Evolutionary conservation across 2,797 vertebrate genomes (phyloP), one percentile per base, ranked within the genome.

Genomic region (Lithobates pipiens): DNA sequence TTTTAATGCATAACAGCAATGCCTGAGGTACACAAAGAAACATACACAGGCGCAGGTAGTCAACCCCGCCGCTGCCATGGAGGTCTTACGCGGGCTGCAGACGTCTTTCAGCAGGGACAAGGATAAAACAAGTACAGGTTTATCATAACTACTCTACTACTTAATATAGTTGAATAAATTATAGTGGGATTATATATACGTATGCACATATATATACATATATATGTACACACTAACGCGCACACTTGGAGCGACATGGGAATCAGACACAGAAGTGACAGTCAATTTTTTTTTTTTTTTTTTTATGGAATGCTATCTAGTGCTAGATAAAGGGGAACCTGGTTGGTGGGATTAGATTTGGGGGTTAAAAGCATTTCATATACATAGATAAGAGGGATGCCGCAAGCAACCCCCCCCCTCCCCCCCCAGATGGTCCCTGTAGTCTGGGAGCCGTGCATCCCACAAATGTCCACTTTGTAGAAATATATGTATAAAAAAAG

Each of bases 131-230:
- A 96, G 94, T 97, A 97, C 96, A 97, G 95, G 95, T 95, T 97
- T 95, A 93, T 92, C 89, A 92, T 97, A 39, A 95, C 98, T 99
- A 99, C 90, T 96, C 97, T 95, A 98, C 96, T 96, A 99, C 95
- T 96, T 97, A 96, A 97, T 96, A 98, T 95, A 98, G 97, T 97
- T 98, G 97, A 99, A 99, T 99, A 99, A 99, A 99, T 99, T 99
- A 99, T 98, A 97, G 96, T 94, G 96, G 94, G 96, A 95, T 96
- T 97, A 97, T 96, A 93, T 91, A 96, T 96, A 96, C 93, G 94
- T 95, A 94, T 96, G 97, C 96, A 96, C 95, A 97, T 93, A 94
- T 95, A 80, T 75, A 61, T 34, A 61, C 32, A 8, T 87, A 2
- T 88, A 50, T 86, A 32, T 77, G 16, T 88, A 68, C 88, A 57